Conservation (phyloP, 2,113 vertebrate genomes). For the Anhinga anhinga region DNA sequence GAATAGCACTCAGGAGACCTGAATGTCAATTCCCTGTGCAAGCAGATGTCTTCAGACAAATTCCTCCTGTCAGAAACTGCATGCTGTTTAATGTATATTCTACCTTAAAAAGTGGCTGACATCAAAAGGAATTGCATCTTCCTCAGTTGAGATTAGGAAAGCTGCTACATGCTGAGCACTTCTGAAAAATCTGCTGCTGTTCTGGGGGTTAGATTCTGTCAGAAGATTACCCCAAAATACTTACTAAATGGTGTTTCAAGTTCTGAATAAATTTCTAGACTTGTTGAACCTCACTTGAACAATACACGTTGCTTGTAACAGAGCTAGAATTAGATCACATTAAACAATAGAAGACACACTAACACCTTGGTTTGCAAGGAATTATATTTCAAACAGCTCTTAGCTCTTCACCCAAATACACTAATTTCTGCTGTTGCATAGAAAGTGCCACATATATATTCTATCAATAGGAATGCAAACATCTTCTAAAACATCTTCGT, state of each 20-base stretch:
- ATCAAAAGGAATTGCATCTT: background rate
- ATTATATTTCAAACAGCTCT: background rate
- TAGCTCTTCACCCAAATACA: background rate
- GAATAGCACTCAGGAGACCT: background rate
- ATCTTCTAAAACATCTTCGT: background rate
- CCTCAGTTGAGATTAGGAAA: background rate
- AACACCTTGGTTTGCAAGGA: background rate
- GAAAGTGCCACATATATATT: background rate
- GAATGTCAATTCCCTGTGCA: background rate
- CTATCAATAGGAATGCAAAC: background rate
- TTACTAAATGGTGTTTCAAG: background rate
- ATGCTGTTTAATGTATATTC: background rate
- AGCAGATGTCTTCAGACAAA: background rate
- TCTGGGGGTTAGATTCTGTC: background rate
- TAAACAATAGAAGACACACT: background rate
- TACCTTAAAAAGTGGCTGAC: background rate
- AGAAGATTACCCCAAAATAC: background rate
- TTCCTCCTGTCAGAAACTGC: background rate
- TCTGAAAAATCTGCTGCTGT: background rate
- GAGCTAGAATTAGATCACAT: background rate
- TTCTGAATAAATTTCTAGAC: background rate
- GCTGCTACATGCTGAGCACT: background rate
- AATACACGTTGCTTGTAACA: background rate
- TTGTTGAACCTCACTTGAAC: background rate
- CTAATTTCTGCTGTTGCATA: background rate